Evolutionary conservation across 2,113 vertebrate species (phyloP).

Genomic region (Oostethus manadensis): DNA sequence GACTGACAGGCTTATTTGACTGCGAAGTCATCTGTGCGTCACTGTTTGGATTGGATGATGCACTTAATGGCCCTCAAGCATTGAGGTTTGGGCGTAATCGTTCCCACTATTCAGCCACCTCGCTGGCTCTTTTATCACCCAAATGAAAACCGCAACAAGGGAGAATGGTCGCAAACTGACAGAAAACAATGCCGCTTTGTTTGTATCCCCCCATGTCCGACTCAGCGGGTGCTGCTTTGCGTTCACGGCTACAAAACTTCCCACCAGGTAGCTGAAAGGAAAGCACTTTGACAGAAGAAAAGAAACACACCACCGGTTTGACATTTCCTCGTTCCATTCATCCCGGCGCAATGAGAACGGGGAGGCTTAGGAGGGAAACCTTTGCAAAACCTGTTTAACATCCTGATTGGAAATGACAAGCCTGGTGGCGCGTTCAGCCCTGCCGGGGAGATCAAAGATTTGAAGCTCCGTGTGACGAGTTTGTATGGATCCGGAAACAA

Average conservation of each 20-base stretch:
- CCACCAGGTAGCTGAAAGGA: conserved; percentile 39
- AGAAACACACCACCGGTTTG: conserved; percentile 39
- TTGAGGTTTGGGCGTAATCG: too few relatives aligned
- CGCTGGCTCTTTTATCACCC: conserved; percentile 2
- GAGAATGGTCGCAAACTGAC: conserved; percentile 8
- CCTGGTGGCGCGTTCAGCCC: conserved; percentile 50
- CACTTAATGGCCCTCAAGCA: too few relatives aligned
- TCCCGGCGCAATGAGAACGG: conserved; percentile 39
- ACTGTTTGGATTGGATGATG: too few relatives aligned
- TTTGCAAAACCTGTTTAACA: conserved; percentile 58
- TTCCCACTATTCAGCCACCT: too few relatives aligned
- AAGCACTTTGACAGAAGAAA: conserved; percentile 33
- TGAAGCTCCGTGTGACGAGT: conserved; percentile 45
- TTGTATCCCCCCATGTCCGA: conserved; percentile 20
- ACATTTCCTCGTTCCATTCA: conserved; percentile 50
- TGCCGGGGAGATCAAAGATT: conserved; percentile 60
- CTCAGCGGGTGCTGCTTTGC: conserved; percentile 34
- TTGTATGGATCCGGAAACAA: conserved; percentile 56
- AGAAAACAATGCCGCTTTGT: conserved; percentile 21
- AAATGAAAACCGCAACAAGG: conserved; percentile 5
- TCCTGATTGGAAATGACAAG: conserved; percentile 68
- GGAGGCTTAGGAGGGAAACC: conserved; percentile 29
- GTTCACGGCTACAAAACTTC: conserved; percentile 25
- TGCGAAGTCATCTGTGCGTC: too few relatives aligned
- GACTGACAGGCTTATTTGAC: too few relatives aligned